phyloP scores from a whole-genome alignment of 2,888 invertebrate species.

The Platycheirus albimanus region DNA sequence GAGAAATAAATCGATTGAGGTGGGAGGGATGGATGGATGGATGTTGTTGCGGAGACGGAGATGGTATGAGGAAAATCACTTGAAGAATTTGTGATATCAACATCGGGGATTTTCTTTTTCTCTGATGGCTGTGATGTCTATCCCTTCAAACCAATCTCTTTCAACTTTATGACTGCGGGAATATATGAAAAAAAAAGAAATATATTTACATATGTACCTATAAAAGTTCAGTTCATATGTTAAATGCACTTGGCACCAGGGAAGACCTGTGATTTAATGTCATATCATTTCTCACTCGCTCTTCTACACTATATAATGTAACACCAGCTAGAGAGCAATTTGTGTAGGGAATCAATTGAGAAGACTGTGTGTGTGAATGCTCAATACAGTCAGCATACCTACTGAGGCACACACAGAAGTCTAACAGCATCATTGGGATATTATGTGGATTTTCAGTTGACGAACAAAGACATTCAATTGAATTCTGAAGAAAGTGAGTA shows the following conservation, averaged over 20 bases:
- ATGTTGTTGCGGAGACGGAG: not conserved
- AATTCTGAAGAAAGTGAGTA: slow-evolving; percentile 26
- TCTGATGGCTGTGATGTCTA: slow-evolving; percentile 19
- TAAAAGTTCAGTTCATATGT: slow-evolving; percentile 56
- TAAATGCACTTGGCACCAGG: slow-evolving; percentile 66
- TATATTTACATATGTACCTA: not conserved
- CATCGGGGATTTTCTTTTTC: slow-evolving; percentile 45
- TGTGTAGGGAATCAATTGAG: slow-evolving; percentile 53
- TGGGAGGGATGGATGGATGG: not conserved
- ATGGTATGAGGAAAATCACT: slow-evolving; percentile 55
- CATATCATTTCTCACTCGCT: slow-evolving; percentile 43
- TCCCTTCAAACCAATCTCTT: slow-evolving; percentile 22
- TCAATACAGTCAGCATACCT: slow-evolving; percentile 51
- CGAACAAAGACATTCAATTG: slow-evolving; percentile 23
- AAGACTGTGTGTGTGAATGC: slow-evolving; percentile 64
- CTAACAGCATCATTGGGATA: not conserved
- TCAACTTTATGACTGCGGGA: slow-evolving; percentile 20
- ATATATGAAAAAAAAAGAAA: not conserved
- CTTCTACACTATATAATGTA: slow-evolving; percentile 10
- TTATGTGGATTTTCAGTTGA: slow-evolving; percentile 17
- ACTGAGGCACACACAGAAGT: not conserved
- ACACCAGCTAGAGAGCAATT: too few relatives aligned
- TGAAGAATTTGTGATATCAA: slow-evolving; percentile 59
- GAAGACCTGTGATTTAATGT: slow-evolving; percentile 13
- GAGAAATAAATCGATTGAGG: slow-evolving; percentile 50